phyloP scores from a whole-genome alignment of 2,888 invertebrate genomes.

The Horisme vitalbata region DNA sequence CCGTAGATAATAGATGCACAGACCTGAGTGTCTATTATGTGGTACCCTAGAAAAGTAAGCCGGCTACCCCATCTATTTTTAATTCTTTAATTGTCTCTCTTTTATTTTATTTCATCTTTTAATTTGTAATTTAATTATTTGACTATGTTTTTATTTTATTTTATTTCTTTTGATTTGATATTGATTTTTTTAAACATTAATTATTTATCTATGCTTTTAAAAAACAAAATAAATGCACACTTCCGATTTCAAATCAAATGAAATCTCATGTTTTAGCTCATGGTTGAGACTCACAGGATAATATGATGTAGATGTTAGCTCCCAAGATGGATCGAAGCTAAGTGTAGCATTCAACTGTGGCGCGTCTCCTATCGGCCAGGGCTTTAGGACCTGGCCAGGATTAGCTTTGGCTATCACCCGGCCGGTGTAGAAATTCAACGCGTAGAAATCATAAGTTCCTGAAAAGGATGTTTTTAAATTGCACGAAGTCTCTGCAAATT shows the following conservation, averaged over 20 bases:
- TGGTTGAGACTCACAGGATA: not conserved
- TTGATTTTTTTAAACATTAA: no score
- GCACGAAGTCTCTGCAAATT: not conserved
- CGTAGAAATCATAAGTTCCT: constrained; percentile 78
- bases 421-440: constrained; percentile 75
- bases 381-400: constrained; percentile 25
- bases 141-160: no score
- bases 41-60: no score
- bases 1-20: no score
- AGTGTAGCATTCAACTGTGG: constrained; percentile 36
- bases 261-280: no score
- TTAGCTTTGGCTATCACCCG: constrained; percentile 32
- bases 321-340: not conserved
- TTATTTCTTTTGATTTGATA: no score
- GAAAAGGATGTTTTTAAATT: not conserved
- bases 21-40: no score
- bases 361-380: constrained; percentile 41
- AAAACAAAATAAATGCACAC: not conserved
- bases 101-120: no score
- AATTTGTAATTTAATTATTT: no score
- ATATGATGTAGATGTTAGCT: not conserved
- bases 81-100: no score
- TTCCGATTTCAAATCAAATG: no score
- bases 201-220: not conserved
- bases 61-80: no score